A percentile compares a stretch with the other conserved stretches of the same genome.
Conservation (phyloP, 2,113 vertebrate species). For the Cygnus atratus region DNA sequence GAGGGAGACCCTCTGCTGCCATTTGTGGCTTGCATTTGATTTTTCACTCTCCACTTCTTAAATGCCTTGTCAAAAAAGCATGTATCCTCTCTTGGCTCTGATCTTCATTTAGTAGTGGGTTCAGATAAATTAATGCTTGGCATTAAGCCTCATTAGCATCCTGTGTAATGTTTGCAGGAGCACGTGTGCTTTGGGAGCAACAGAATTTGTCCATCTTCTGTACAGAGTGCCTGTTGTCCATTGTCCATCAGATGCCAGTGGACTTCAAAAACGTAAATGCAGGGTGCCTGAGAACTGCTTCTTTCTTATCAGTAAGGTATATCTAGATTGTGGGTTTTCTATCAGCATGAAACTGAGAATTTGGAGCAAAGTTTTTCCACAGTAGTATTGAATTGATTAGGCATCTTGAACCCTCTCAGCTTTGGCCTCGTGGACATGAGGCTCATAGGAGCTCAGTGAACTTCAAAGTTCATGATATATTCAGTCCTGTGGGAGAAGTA, state of each 20-base stretch:
- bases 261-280: background rate
- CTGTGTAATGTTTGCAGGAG: background rate
- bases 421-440: background rate
- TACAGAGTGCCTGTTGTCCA: background rate
- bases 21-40: background rate
- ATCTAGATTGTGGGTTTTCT: background rate
- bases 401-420: background rate
- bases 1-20: background rate
- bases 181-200: background rate
- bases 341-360: background rate
- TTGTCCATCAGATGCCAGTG: background rate
- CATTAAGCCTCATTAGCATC: background rate
- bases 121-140: background rate
- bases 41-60: background rate
- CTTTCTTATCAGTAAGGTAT: background rate
- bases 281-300: background rate
- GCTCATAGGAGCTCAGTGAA: background rate
- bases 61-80: background rate
- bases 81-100: background rate
- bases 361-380: background rate
- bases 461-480: background rate
- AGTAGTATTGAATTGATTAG: background rate
- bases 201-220: background rate
- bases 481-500: background rate
- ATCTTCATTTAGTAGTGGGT: background rate